These are phyloP conservation scores for Tachycineta bicolor DNA, from an alignment of 2,113 vertebrate species.

Conservation along the genomic window DNA sequence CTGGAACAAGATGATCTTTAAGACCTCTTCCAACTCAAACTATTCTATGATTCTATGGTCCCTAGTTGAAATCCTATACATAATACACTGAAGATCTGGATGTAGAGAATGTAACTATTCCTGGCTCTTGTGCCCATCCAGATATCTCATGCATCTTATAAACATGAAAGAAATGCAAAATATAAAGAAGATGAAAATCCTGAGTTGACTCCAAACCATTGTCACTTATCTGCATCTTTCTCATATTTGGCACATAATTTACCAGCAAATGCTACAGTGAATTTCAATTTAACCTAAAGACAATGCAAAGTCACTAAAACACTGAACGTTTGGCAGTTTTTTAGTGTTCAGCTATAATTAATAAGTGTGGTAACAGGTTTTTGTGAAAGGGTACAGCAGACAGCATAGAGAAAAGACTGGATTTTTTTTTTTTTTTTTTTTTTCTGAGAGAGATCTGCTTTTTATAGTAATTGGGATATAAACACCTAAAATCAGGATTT, in stretches of 20 bases:
- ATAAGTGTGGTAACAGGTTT: neutral
- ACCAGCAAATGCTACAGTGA: neutral
- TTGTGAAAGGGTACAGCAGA: slow-evolving; percentile 26
- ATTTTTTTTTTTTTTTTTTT: neutral
- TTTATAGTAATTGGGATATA: slow-evolving; percentile 66
- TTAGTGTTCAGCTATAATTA: slow-evolving; percentile 1
- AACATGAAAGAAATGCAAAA: neutral
- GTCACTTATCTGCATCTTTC: neutral
- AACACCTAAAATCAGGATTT: slow-evolving; percentile 72
- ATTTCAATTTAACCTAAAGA: neutral
- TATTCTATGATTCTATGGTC: neutral
- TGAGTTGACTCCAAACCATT: neutral
- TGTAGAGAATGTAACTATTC: neutral
- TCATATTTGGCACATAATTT: neutral
- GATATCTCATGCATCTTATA: neutral
- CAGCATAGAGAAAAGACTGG: neutral
- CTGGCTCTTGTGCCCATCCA: neutral
- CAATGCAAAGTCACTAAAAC: slow-evolving; percentile 30
- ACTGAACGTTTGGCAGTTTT: neutral
- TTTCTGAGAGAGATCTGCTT: slow-evolving; percentile 21
- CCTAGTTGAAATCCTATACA: neutral
- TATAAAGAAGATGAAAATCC: neutral
- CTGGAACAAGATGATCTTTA: neutral
- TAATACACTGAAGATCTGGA: neutral
- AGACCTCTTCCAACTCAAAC: neutral